Base-by-base conservation (phyloP, 2,888 invertebrate species). In the Drosophila phalerata region DNA sequence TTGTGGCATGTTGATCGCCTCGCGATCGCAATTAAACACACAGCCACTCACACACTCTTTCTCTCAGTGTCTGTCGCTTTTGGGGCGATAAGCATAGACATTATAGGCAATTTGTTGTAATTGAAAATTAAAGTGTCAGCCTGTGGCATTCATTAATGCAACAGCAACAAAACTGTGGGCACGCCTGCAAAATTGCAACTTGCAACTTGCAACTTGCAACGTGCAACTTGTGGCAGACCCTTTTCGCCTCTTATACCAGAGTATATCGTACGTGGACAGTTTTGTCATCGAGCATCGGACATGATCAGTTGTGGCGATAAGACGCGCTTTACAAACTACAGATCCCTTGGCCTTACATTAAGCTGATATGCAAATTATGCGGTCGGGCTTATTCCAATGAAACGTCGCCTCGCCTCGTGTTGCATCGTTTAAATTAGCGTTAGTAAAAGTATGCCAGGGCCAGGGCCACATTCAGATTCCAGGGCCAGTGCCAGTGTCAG, bases 41-140 rank as follows among this genome's bases (percentile, higher is more conserved):
- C 8, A 28, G 5, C 3, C 22, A 22, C 8, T 28, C 28, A 8
- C 6, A 8, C 55, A 58, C 70, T 64, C 61, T 40, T 37, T 43
- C 45, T 1, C 10, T 2, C 22, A 11, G 15, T 48, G 11, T 37
- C 11, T 4, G 11, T 49, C 34, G 61, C 61, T 32, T 28, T n/a
- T 11, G 42, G 69, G 88, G 88, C 88, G 89, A 85, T 81, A 88
- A 88, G 88, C 81, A 89, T 88, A 88, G 89, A 84, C 84, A 87
- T 87, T 87, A 89, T 87, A 77, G 81, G 90, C 86, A 87, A 87
- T 87, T 87, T 87, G 87, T 89, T 87, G 87, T 87, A 89, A 87
- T 87, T 87, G 87, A 87, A 87, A 87, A 89, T 89, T 88, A 89
- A 89, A 87, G 88, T 87, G 89, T 89, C 84, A 86, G 86, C 87